Base-by-base conservation (phyloP, 1,140 invertebrate species). In the Mylabris phalerata region DNA sequence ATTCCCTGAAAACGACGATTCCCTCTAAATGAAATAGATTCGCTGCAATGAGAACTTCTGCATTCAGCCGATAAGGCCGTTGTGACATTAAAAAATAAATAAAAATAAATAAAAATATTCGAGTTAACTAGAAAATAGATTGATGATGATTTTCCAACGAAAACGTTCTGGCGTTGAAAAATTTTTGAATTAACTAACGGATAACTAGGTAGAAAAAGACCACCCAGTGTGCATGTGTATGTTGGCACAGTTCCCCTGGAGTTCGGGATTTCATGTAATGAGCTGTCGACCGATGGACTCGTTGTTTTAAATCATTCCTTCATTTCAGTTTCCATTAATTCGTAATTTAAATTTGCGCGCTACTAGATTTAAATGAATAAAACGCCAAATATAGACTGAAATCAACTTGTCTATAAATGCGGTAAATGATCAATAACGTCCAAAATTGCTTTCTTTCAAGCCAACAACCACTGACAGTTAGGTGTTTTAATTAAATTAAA, bases 291-390 rank as follows among this genome's bases (percentile, higher is more conserved):
- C 50, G 42, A 38, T 44, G 55, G 45, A 47, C 49, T 55, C 60
- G 44, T 61, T 61, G 54, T 61, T 61, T 61, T 61, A 61, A 61
- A 58, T 61, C 60, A 61, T 61, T 61, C 60, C 47, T 61, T 61
- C 60, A 61, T 61, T 61, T 58, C 55, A 49, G 55, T 52, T 61
- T 61, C 60, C 60, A 61, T 61, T 61, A 58, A 61, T 55, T 61
- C 59, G 59, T 56, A 56, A 61, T 61, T 61, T 61, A 56, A 61
- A 61, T 61, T 61, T 51, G 50, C 59, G 55, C 54, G 46, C 44
- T 42, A 56, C 59, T 61, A 49, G 42, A 61, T 61, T 61, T 57
- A 32, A 56, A 61, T 38, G 45, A 55, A 48, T 55, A 38, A 47
- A 55, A 55, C 11, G 7, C 32, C 11, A 42, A 42, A 3, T 42